A percentile compares a stretch with the other conserved stretches of the same genome.
These are phyloP conservation scores for Nansenia antarctica DNA, from an alignment of 2,113 vertebrate genomes.

Conservation along the genomic window DNA sequence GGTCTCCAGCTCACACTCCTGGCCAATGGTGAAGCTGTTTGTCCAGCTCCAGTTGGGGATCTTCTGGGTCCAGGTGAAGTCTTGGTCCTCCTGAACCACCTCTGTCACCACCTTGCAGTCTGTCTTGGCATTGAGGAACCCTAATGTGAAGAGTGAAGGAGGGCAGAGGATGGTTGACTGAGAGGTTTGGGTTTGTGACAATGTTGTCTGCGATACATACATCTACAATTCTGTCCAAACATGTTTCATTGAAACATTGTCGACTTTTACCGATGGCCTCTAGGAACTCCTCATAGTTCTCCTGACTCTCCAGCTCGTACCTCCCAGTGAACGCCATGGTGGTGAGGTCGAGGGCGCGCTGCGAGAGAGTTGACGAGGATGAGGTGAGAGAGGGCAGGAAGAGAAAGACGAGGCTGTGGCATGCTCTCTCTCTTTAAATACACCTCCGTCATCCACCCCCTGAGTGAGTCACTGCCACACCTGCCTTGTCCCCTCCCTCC, in stretches of 20 bases:
- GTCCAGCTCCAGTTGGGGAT: slow-evolving; percentile 72
- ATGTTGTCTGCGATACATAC: neutral
- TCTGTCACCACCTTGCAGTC: slow-evolving; percentile 80
- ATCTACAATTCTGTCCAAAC: neutral
- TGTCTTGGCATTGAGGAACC: slow-evolving; percentile 77
- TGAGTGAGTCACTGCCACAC: no score
- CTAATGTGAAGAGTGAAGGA: slow-evolving; percentile 46
- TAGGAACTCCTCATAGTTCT: slow-evolving; percentile 83
- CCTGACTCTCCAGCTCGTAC: slow-evolving; percentile 80
- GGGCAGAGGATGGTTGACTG: no score
- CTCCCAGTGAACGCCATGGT: slow-evolving; percentile 82
- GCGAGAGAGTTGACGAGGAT: neutral
- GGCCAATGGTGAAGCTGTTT: slow-evolving; percentile 80
- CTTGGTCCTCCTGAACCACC: slow-evolving; percentile 80
- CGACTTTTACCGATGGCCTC: slow-evolving; percentile 60
- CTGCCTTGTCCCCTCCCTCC: no score
- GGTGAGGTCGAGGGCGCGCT: slow-evolving; percentile 17
- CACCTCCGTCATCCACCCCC: no score
- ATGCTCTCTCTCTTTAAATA: no score
- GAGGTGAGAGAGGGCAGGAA: slow-evolving; percentile 5
- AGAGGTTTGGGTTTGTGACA: neutral
- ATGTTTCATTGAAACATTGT: neutral
- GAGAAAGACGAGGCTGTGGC: slow-evolving; percentile 1
- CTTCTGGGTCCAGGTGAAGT: slow-evolving; percentile 83
- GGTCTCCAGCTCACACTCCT: slow-evolving; percentile 82